Base-by-base conservation (phyloP, 1,140 invertebrate genomes). In the Anoplophora glabripennis region DNA sequence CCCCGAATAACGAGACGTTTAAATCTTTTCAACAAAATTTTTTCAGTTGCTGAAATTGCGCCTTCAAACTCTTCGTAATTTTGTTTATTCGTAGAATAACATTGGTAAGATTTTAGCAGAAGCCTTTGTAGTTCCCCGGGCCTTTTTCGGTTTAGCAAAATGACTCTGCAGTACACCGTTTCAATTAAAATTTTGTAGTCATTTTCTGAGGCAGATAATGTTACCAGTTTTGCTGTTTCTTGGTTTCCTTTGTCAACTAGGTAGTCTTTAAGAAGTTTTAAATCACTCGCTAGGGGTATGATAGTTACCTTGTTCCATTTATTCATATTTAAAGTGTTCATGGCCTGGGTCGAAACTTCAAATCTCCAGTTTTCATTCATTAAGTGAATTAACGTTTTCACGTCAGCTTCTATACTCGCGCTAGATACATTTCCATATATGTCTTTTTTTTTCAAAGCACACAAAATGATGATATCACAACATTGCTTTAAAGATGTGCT, bases 231-330 rank as follows among this genome's bases (percentile, higher is more conserved):
- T 33, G 11, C 48, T 41, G 37, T 17, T 34, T 45, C 59, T 18
- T 10, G 7, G n/a, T 49, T 42, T 17, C 45, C 53, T 52, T 51
- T 52, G 11, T 37, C 5, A n/a, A 46, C 21, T 46, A 53, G 33
- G 40, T 15, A 28, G 33, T 62, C 18, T 45, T 47, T 67, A 10
- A 67, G 44, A 40, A 60, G 21, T 61, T 66, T 67, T 41, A 68
- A 41, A 40, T 68, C 67, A 45, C 46, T 59, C 15, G 67, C 66
- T 8, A 69, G 45, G 7, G 65, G 67, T 10, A 68, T 53, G 37
- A 69, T 46, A 21, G 65, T 68, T 4, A 69, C 45, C 51, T 28
- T 28, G 21, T 28, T 28, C 21, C 21, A 28, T 28, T 28, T 28
- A 28, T 28, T 28, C 5, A 28, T 28, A 28, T 28, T 28, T 28